Conservation (phyloP, 2,797 vertebrate genomes). For the Myotis daubentonii region DNA sequence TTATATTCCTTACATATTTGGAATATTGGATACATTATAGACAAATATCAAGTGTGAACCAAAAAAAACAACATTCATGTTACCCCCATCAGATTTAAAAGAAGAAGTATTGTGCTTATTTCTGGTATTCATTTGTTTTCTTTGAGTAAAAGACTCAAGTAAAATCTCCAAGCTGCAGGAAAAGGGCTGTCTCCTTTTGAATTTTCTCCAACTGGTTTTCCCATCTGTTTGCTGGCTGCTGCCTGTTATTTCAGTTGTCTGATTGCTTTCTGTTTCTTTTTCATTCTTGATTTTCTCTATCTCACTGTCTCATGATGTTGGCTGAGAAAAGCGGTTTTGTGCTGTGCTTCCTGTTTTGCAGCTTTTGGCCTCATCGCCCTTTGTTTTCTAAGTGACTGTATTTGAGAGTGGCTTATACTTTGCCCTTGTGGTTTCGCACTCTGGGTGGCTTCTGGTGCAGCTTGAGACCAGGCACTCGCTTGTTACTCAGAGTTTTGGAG, state of each 20-base stretch:
- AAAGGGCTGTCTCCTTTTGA: neutral
- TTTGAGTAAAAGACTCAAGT: neutral
- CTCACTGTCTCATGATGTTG: neutral
- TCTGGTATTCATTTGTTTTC: neutral
- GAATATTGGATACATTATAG: too few species aligned
- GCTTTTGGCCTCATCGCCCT: constrained; percentile 90
- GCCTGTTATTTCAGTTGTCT: neutral
- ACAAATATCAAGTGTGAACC: too few species aligned
- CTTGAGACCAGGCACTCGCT: constrained; percentile 81
- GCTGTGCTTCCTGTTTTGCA: constrained; percentile 87
- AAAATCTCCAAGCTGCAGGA: neutral
- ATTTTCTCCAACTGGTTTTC: neutral
- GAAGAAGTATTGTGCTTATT: neutral
- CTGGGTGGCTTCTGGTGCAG: constrained; percentile 80
- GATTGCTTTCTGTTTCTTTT: neutral
- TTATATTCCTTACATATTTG: too few species aligned
- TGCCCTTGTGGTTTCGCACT: constrained; percentile 85
- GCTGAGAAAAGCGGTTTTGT: neutral
- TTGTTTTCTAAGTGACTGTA: constrained; percentile 91
- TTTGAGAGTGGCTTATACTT: constrained; percentile 88
- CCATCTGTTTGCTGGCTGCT: too few species aligned
- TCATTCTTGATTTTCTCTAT: neutral
- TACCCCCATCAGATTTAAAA: neutral
- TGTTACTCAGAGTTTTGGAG: constrained; percentile 90
- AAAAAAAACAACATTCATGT: too few species aligned